phyloP scores from a whole-genome alignment of 23 tunicate species.

The Phallusia fumigata region DNA sequence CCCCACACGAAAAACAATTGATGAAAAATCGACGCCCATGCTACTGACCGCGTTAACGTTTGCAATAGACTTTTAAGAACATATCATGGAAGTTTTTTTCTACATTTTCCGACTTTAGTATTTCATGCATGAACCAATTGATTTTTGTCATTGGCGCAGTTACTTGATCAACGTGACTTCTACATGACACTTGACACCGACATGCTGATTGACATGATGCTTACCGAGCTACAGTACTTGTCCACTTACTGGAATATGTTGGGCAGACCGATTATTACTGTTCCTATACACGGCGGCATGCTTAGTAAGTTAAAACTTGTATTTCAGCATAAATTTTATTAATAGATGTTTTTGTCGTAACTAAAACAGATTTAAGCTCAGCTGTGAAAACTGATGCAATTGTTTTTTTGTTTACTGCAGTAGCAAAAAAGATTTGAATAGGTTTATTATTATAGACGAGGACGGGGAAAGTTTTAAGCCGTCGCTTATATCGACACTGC shows the following conservation, averaged over 20 bases:
- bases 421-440: no score
- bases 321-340: no score
- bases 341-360: no score
- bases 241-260: constrained; percentile 75
- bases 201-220: constrained; percentile 90
- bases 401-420: no score
- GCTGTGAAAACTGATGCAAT: no score
- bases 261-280: constrained; percentile 75
- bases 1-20: not conserved
- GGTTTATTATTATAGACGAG: constrained; percentile 17
- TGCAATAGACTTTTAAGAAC: no score
- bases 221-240: constrained; percentile 90
- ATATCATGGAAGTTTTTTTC: no score
- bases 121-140: not conserved
- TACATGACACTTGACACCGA: constrained; percentile 91
- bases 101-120: no score
- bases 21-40: no score
- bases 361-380: no score
- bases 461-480: constrained; percentile 63
- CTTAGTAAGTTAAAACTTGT: constrained; percentile 25
- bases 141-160: constrained; percentile 11
- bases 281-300: constrained; percentile 72
- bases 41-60: no score
- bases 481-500: constrained; percentile 57
- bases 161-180: constrained; percentile 80